phyloP scores from a whole-genome alignment of 2,888 invertebrate species.

The Drosophila lutescens region DNA sequence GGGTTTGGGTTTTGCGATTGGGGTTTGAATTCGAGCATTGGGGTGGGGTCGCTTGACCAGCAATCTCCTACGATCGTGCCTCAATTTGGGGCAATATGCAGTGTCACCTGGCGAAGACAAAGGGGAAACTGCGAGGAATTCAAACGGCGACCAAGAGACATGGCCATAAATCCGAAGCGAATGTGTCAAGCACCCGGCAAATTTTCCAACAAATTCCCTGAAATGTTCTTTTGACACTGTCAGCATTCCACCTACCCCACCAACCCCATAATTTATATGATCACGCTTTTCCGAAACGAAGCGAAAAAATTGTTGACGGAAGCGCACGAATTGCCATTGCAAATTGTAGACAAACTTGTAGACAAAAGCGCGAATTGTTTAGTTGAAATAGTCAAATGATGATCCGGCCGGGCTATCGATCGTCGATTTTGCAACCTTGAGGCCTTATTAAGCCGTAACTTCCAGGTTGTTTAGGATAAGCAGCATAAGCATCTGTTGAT shows the following conservation, averaged over 20 bases:
- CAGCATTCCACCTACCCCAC: conserved; percentile 32
- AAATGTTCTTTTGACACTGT: conserved; percentile 73
- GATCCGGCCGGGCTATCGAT: conserved; percentile 31
- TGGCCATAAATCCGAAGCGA: conserved; percentile 61
- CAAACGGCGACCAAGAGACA: conserved; percentile 30
- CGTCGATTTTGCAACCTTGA: conserved; percentile 30
- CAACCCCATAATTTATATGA: conserved; percentile 67
- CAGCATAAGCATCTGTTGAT: conserved; percentile 15
- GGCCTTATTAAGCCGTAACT: conserved; percentile 42
- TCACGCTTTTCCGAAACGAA: conserved; percentile 59
- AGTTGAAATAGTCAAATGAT: conserved; percentile 46
- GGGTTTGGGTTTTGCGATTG: conserved; percentile 17
- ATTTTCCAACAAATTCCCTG: conserved; percentile 61
- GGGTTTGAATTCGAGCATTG: conserved; percentile 17
- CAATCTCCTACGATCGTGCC: conserved; percentile 41
- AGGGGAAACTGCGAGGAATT: conserved; percentile 31
- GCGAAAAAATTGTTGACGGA: conserved; percentile 57
- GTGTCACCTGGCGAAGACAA: conserved; percentile 37
- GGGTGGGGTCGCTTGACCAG: conserved; percentile 32
- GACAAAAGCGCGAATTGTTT: too few species aligned
- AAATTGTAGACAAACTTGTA: conserved; percentile 27
- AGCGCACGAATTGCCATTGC: conserved; percentile 65
- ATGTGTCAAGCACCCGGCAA: conserved; percentile 65
- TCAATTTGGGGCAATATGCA: conserved; percentile 58
- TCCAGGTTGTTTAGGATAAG: conserved; percentile 50